Conservation (phyloP, 2,113 vertebrate genomes). For the Saguinus midas region DNA sequence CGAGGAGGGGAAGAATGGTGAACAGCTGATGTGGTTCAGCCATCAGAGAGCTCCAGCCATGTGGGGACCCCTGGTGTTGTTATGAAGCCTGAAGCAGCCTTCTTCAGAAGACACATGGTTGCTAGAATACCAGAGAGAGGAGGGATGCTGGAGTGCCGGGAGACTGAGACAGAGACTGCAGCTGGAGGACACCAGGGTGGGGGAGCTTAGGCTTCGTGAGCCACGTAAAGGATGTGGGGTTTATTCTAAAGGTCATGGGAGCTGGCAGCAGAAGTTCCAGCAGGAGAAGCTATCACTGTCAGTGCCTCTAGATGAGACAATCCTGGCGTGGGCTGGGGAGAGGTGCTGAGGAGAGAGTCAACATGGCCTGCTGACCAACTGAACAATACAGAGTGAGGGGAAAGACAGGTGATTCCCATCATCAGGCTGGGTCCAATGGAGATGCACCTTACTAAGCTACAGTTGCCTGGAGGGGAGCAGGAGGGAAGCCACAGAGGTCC, state of each 20-base stretch:
- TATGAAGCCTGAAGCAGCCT: neutral
- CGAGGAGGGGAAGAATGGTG: neutral
- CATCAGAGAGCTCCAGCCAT: neutral
- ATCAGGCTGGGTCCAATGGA: neutral
- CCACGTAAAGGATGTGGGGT: neutral
- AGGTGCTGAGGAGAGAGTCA: neutral
- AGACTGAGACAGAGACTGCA: neutral
- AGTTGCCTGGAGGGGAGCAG: too few species aligned
- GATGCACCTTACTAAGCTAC: neutral
- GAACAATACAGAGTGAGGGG: too few species aligned
- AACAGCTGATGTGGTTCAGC: neutral
- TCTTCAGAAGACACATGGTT: neutral
- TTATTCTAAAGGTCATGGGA: neutral
- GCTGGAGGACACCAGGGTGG: neutral
- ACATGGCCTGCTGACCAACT: neutral
- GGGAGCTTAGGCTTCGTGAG: neutral
- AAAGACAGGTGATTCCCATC: neutral
- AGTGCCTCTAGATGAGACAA: fast-evolving
- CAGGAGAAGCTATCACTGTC: neutral
- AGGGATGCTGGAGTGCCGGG: too few species aligned
- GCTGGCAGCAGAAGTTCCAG: too few species aligned
- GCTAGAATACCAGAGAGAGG: neutral
- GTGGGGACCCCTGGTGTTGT: neutral
- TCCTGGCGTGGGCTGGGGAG: neutral
- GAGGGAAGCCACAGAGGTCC: fast-evolving